Conservation (phyloP, 2,888 invertebrate genomes). For the Drosophila mettleri region DNA sequence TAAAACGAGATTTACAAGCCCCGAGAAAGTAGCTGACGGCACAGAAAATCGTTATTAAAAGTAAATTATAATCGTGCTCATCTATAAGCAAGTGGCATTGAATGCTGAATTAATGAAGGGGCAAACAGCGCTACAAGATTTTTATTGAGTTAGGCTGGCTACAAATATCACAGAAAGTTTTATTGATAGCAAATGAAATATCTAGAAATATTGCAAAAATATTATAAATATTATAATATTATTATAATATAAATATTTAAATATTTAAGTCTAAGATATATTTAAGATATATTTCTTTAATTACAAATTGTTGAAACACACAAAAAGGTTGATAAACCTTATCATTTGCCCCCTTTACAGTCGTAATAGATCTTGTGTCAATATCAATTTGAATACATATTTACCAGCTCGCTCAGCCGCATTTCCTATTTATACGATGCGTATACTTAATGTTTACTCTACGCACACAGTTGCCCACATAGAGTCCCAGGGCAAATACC, state of each 20-base stretch:
- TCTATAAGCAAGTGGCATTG: constrained; percentile 30
- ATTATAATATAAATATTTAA: too few relatives aligned
- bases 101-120: constrained; percentile 6
- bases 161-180: not conserved
- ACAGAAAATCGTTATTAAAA: constrained; percentile 28
- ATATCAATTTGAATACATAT: not conserved
- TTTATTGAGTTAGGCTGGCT: not conserved
- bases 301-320: too few relatives aligned
- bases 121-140: not conserved
- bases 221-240: too few relatives aligned
- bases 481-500: constrained; percentile 5
- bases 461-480: not conserved
- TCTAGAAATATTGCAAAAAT: too few relatives aligned
- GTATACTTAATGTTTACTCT: constrained; percentile 1
- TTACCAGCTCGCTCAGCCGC: constrained; percentile 10
- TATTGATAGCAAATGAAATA: constrained; percentile 1
- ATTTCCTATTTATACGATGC: constrained; percentile 1
- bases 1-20: constrained; percentile 38
- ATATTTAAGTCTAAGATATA: too few relatives aligned
- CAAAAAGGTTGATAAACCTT: too few relatives aligned
- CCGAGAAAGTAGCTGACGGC: constrained; percentile 18
- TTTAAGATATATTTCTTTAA: too few relatives aligned
- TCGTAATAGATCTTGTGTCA: not conserved
- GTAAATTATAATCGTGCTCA: constrained; percentile 30
- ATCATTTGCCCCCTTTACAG: not conserved